Percentiles rank a stretch among this genome's conserved stretches.
phyloP scores from a whole-genome alignment of 2,888 invertebrate species.

The Heliconius ismenius region DNA sequence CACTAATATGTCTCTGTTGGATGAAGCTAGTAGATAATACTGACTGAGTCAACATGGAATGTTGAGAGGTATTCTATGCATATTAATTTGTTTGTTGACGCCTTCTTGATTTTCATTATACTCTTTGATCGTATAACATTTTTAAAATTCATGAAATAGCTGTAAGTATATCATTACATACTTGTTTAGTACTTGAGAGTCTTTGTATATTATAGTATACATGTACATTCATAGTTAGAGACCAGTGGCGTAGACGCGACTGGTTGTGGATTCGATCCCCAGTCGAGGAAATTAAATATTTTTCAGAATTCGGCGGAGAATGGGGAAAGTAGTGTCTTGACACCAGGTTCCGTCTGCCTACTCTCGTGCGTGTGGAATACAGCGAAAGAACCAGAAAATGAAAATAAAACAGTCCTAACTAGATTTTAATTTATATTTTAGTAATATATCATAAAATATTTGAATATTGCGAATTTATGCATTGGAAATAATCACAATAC shows the following conservation, averaged over 20 bases:
- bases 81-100: conserved; percentile 73
- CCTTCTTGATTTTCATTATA: conserved; percentile 42
- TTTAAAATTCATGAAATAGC: background rate
- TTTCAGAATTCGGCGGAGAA: too few species aligned
- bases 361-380: too few species aligned
- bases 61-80: conserved; percentile 63
- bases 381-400: too few species aligned
- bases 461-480: background rate
- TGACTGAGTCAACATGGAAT: conserved; percentile 71
- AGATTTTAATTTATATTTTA: background rate
- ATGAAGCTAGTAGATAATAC: conserved; percentile 62
- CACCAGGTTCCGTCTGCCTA: too few species aligned
- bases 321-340: too few species aligned
- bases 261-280: too few species aligned
- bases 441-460: background rate
- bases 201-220: too few species aligned
- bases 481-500: background rate
- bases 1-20: conserved; percentile 55
- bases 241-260: too few species aligned
- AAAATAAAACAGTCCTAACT: too few species aligned
- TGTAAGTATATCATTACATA: background rate
- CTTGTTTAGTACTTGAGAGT: background rate
- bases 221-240: too few species aligned
- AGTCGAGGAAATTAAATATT: too few species aligned
- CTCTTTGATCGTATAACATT: background rate